phyloP scores from a whole-genome alignment of 2,797 vertebrate species.

The Phataginus tetradactyla region DNA sequence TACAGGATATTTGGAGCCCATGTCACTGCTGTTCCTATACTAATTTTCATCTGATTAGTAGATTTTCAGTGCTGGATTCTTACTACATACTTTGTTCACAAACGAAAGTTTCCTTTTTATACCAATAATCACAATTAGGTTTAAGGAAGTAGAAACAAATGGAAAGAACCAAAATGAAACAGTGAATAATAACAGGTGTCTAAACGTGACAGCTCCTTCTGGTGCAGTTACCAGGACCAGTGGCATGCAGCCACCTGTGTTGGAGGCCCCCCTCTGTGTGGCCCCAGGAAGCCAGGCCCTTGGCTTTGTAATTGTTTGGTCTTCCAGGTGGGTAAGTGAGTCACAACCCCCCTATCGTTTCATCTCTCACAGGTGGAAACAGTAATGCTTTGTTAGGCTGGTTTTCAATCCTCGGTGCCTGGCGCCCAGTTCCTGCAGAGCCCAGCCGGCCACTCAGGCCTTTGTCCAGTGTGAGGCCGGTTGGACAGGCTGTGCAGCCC shows the following conservation, averaged over 20 bases:
- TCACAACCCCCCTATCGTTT: not conserved
- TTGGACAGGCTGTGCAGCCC: not conserved
- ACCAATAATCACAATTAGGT: not conserved
- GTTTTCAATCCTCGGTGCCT: not conserved
- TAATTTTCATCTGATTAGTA: not conserved
- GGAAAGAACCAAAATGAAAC: not conserved
- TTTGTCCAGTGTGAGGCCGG: not conserved
- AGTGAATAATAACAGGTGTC: not conserved
- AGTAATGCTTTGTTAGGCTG: conserved; percentile 27
- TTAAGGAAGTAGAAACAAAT: not conserved
- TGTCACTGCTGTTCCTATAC: not conserved
- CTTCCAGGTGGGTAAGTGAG: conserved; percentile 32
- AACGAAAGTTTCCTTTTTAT: not conserved
- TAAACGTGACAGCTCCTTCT: not conserved
- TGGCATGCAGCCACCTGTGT: not conserved
- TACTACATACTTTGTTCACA: not conserved
- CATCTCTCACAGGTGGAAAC: conserved; percentile 47
- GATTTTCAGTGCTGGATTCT: not conserved
- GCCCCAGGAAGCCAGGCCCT: not conserved
- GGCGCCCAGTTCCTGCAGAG: not conserved
- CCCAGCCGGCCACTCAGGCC: not conserved
- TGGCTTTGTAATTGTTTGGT: not conserved
- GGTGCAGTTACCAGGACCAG: not conserved
- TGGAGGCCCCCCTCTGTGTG: not conserved
- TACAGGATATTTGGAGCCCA: not conserved